Evolutionary conservation across 2,113 vertebrate species (phyloP), one percentile per base, ranked within the genome.

Genomic region (Oncorhynchus gorbuscha): DNA sequence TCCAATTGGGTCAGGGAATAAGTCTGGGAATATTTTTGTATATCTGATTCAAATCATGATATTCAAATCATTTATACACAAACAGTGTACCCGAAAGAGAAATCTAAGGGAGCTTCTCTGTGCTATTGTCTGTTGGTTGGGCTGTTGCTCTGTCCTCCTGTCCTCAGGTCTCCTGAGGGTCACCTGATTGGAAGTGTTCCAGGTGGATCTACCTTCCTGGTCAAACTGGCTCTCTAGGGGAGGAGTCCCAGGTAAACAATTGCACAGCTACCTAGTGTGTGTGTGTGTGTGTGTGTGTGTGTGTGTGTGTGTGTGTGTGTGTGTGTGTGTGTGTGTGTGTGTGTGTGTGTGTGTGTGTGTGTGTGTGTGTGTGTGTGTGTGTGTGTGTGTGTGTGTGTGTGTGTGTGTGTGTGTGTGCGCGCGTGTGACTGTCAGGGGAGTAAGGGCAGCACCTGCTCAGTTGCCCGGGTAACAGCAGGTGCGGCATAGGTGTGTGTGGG

Each of bases 381-480:
- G 32, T 22, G 67, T 5, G 16, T 5, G 55, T 20, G 55, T 58
- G 32, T 22, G 67, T 45, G 32, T 45, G 14, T 13, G 66, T 1
- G 66, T 18, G 66, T n/a, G n/a, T 7, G 14, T 68, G 67, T 12
- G 67, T 69, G 32, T 4, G 65, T 16, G 28, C 3, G 26, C 35
- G 28, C 4, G 24, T 68, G 14, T 22, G 59, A n/a, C 7, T 62
- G 59, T 62, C 16, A 55, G 51, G 51, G 51, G 51, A 55, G 13
- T 18, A 55, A 55, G 14, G 35, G 11, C 26, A 70, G 64, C 74
- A 35, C 49, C 74, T 69, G 66, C 66, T 69, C 16, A 28, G 55
- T 76, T 69, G 48, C 74, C 74, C 18, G n/a, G 74, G 65, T 75
- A 75, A 75, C 65, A 69, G 74, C 48, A 22, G 65, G 45, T 55